Evolutionary conservation across 2,888 invertebrate species (phyloP).

Genomic region (Pardosa pseudoannulata): DNA sequence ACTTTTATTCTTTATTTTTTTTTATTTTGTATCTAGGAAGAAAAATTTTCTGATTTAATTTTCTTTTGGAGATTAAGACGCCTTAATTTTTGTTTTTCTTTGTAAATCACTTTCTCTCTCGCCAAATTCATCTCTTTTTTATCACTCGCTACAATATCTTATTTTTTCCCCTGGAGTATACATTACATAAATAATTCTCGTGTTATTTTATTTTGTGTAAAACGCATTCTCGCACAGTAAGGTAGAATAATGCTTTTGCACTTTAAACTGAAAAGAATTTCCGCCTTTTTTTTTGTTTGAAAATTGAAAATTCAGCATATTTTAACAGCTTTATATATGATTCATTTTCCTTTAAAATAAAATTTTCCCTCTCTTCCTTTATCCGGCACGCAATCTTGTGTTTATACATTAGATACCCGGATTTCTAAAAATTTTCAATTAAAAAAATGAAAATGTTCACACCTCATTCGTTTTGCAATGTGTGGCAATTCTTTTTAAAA

Average conservation of each 20-base stretch:
- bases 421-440: too few species aligned
- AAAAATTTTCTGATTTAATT: slow-evolving; percentile 58
- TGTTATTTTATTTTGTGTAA: slow-evolving; percentile 1
- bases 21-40: neutral
- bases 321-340: neutral
- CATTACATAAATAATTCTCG: slow-evolving; percentile 7
- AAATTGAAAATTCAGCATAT: neutral
- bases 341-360: neutral
- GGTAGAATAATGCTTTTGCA: neutral
- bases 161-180: neutral
- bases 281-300: too few species aligned
- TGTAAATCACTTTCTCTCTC: slow-evolving; percentile 42
- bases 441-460: too few species aligned
- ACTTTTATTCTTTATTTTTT: neutral
- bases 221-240: neutral
- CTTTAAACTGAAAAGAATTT: neutral
- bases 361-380: too few species aligned
- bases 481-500: too few species aligned
- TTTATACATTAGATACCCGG: too few species aligned
- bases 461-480: too few species aligned
- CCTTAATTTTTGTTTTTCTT: slow-evolving; percentile 60
- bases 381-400: too few species aligned
- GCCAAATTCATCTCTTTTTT: slow-evolving; percentile 13
- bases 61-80: slow-evolving; percentile 60
- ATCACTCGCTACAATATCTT: neutral